Percentiles rank a stretch among this genome's conserved stretches.
phyloP scores from a whole-genome alignment of 2,797 vertebrate genomes.

The Gymnodraco acuticeps region DNA sequence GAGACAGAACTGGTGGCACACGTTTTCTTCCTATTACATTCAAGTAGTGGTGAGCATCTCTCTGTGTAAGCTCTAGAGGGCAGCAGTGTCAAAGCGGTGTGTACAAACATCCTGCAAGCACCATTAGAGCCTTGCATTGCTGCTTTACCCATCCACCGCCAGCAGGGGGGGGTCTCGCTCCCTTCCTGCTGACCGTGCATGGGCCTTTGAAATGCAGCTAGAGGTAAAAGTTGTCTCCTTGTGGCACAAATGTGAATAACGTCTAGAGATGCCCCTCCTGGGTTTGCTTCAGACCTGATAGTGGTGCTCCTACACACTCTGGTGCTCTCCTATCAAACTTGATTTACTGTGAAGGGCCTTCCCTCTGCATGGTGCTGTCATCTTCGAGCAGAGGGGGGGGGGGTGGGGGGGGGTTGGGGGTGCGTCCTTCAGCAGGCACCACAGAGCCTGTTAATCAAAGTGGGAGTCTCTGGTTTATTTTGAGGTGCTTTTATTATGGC shows the following conservation, averaged over 20 bases:
- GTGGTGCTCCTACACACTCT: slow-evolving; percentile 72
- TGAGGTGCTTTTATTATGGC: slow-evolving; percentile 42
- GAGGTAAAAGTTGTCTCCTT: slow-evolving; percentile 26
- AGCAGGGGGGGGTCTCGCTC: slow-evolving; percentile 53
- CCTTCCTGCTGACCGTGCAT: slow-evolving; percentile 27
- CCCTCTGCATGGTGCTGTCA: slow-evolving; percentile 81
- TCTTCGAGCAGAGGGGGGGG: slow-evolving; percentile 64
- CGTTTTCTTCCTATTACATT: slow-evolving; percentile 65
- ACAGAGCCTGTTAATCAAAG: slow-evolving; percentile 59
- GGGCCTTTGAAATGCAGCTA: slow-evolving; percentile 23
- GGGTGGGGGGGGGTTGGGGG: slow-evolving; percentile 7
- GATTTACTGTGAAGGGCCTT: slow-evolving; percentile 69
- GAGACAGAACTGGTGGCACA: slow-evolving; percentile 54
- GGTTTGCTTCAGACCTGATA: slow-evolving; percentile 48
- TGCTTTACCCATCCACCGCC: slow-evolving; percentile 56
- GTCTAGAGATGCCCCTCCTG: slow-evolving; percentile 23
- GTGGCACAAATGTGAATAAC: slow-evolving; percentile 47
- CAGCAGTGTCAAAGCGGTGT: slow-evolving; percentile 64
- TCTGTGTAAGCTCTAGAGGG: slow-evolving; percentile 76
- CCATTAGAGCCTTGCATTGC: slow-evolving; percentile 43
- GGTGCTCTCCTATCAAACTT: slow-evolving; percentile 82
- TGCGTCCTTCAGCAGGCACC: slow-evolving; percentile 57
- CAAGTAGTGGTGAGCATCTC: slow-evolving; percentile 63
- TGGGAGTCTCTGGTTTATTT: slow-evolving; percentile 42
- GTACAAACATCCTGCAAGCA: slow-evolving; percentile 55